phyloP scores from a whole-genome alignment of 2,888 invertebrate species.

The Hypolimnas misippus region DNA sequence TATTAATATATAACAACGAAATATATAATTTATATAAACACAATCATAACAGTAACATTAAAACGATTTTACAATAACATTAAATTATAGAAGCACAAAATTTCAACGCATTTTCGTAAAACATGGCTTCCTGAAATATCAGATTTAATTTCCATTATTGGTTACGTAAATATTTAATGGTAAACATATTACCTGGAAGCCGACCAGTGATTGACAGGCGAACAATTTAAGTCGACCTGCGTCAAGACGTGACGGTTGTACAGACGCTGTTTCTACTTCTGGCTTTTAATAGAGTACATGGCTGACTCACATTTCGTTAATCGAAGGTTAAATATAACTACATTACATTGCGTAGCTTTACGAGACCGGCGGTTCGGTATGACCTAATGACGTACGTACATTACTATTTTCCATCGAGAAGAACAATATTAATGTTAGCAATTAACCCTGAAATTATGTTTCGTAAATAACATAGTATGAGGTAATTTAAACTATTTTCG shows the following conservation, averaged over 20 bases:
- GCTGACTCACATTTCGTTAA: constrained; percentile 78
- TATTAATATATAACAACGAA: background rate
- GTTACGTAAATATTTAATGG: constrained; percentile 28
- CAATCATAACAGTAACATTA: background rate
- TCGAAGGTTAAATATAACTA: constrained; percentile 73
- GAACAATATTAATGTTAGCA: constrained; percentile 11
- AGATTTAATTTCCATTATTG: background rate
- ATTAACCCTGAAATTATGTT: constrained; percentile 10
- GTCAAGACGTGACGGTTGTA: constrained; percentile 63
- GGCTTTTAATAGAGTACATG: constrained; percentile 65
- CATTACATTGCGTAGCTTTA: constrained; percentile 53
- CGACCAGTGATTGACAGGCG: constrained; percentile 44
- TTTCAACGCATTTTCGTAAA: background rate
- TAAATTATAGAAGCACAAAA: background rate
- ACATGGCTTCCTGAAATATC: background rate
- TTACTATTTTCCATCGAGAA: constrained; percentile 15
- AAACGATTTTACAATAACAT: background rate
- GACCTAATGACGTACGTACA: constrained; percentile 28
- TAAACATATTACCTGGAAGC: constrained; percentile 22
- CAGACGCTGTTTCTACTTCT: constrained; percentile 54
- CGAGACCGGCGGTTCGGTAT: constrained; percentile 34
- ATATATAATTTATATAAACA: background rate
- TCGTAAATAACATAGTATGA: background rate
- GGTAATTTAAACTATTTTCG: background rate
- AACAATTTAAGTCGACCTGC: constrained; percentile 59